These are phyloP conservation scores for Erythrolamprus reginae DNA, from an alignment of 2,113 vertebrate genomes.

Conservation along the genomic window DNA sequence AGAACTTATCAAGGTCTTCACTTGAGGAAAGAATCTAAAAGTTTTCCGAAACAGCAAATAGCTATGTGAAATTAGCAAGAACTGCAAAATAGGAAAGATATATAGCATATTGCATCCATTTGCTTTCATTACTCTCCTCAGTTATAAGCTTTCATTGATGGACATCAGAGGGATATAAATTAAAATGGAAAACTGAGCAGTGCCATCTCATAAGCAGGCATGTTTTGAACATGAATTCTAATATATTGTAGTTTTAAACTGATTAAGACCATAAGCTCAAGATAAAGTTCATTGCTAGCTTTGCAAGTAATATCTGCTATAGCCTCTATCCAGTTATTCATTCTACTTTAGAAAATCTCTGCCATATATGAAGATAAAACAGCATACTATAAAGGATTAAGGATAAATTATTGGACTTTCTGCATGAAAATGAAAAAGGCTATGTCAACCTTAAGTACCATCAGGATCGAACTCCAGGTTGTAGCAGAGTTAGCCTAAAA, in stretches of 20 bases:
- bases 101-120: not conserved
- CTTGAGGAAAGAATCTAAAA: slow-evolving; percentile 12
- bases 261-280: not conserved
- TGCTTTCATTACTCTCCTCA: not conserved
- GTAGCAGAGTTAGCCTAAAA: not conserved
- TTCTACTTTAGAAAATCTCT: slow-evolving; percentile 1
- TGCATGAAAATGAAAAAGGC: not conserved
- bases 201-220: not conserved
- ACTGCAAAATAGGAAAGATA: slow-evolving; percentile 6
- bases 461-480: not conserved
- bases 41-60: slow-evolving; percentile 30
- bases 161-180: slow-evolving; percentile 7
- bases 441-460: not conserved
- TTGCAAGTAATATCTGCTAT: not conserved
- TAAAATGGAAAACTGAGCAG: slow-evolving; percentile 3
- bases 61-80: slow-evolving; percentile 13
- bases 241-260: not conserved
- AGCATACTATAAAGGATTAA: not conserved
- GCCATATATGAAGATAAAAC: not conserved
- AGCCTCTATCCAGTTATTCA: not conserved
- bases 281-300: not conserved
- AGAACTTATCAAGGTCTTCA: slow-evolving; percentile 2
- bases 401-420: not conserved
- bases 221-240: slow-evolving; percentile 7
- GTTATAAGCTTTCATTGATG: slow-evolving; percentile 1